Conservation (phyloP, 53 echinoderm and acorn worm genomes). For the Stichopus horrens region DNA sequence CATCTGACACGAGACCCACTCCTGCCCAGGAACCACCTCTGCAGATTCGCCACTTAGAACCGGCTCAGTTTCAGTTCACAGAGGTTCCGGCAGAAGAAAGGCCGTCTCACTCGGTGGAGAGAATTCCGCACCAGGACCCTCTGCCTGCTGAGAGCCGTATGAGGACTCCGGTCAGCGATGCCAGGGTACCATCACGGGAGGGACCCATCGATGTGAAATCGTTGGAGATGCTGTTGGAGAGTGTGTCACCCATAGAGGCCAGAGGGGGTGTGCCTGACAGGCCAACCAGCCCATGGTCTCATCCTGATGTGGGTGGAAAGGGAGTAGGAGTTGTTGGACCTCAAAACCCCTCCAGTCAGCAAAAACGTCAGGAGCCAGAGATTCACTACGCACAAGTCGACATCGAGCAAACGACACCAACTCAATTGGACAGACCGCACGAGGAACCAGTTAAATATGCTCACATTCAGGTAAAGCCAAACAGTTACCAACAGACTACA, state of each 20-base stretch:
- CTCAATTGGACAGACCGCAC: neutral
- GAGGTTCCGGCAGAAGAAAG: slow-evolving; percentile 29
- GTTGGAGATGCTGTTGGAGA: slow-evolving; percentile 35
- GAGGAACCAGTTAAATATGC: neutral
- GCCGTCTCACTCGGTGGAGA: slow-evolving; percentile 56
- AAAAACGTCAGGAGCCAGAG: slow-evolving; percentile 22
- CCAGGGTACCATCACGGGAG: neutral
- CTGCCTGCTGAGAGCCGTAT: slow-evolving; percentile 21
- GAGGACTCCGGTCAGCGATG: slow-evolving; percentile 11
- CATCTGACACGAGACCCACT: neutral
- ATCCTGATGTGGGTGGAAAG: slow-evolving; percentile 47
- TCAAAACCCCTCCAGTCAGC: slow-evolving; percentile 12
- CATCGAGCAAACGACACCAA: slow-evolving; percentile 11
- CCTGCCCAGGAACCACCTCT: slow-evolving; percentile 43
- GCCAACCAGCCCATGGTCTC: slow-evolving; percentile 76
- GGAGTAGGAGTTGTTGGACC: neutral
- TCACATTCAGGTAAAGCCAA: slow-evolving; percentile 1
- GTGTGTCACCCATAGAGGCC: slow-evolving; percentile 57
- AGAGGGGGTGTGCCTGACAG: slow-evolving; percentile 80
- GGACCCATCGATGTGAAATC: slow-evolving; percentile 30
- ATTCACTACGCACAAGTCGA: slow-evolving; percentile 38
- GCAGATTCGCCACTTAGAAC: slow-evolving; percentile 31
- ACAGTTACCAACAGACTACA: neutral
- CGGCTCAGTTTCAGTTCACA: slow-evolving; percentile 22
- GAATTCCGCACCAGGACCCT: slow-evolving; percentile 28